Percentiles rank a stretch among this genome's conserved stretches.
Evolutionary conservation across 2,113 vertebrate species (phyloP).

Genomic region (Apodemus sylvaticus): DNA sequence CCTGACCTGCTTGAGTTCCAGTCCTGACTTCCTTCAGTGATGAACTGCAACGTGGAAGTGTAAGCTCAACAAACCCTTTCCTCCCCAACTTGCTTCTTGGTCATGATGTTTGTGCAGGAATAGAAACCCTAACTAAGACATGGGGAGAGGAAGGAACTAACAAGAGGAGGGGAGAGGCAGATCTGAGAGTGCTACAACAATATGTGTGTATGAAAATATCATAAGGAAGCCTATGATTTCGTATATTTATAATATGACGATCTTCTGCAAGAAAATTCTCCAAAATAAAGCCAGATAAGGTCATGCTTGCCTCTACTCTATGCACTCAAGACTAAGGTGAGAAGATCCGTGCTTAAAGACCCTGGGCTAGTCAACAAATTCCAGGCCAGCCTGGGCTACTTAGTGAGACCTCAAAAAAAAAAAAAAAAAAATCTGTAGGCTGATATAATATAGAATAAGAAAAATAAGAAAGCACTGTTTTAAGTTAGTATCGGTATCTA

Average conservation of each 20-base stretch:
- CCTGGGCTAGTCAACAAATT: neutral
- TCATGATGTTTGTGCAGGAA: no score
- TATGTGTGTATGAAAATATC: neutral
- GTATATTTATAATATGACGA: conserved; percentile 1
- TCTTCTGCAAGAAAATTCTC: conserved; percentile 8
- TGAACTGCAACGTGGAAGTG: no score
- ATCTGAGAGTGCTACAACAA: no score
- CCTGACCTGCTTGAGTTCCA: no score
- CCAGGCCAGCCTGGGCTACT: neutral
- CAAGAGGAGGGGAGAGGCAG: no score
- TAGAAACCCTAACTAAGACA: no score
- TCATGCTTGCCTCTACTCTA: neutral
- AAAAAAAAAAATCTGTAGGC: neutral
- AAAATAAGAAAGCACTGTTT: conserved; percentile 52
- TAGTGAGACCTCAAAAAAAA: neutral
- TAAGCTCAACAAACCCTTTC: no score
- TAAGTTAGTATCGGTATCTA: conserved; percentile 15
- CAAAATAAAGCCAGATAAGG: neutral
- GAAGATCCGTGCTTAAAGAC: neutral
- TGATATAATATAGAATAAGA: conserved; percentile 50
- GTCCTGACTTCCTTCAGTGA: no score
- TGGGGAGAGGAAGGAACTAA: neutral
- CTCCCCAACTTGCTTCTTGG: no score
- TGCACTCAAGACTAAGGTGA: neutral
- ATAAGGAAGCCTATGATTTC: neutral